These are phyloP conservation scores for Mystacides longicornis DNA, from an alignment of 2,888 invertebrate genomes.

Conservation along the genomic window DNA sequence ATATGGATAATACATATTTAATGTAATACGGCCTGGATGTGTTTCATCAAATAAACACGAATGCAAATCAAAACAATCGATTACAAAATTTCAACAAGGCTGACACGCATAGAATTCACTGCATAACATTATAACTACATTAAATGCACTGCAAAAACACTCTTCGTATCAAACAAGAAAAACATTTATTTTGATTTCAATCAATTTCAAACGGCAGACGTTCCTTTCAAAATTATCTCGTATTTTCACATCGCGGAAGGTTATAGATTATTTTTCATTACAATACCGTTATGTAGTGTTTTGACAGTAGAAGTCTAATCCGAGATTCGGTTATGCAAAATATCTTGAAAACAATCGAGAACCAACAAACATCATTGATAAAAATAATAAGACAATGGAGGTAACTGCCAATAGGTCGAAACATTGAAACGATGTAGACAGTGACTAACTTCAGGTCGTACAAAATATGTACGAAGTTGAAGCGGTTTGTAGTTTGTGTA, in stretches of 20 bases:
- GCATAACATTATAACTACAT: too few species aligned
- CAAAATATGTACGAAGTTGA: background rate
- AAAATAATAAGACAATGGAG: background rate
- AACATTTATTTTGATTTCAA: too few species aligned
- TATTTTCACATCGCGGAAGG: constrained; percentile 20
- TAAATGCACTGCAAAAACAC: too few species aligned
- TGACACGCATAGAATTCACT: too few species aligned
- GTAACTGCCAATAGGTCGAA: background rate
- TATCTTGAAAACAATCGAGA: background rate
- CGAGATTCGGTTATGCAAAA: background rate
- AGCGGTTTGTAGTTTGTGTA: background rate
- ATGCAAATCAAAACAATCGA: too few species aligned
- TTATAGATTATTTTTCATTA: constrained; percentile 5
- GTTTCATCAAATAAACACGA: too few species aligned
- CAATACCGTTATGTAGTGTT: constrained; percentile 11
- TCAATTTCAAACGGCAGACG: constrained; percentile 15
- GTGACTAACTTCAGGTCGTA: background rate
- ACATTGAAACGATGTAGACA: background rate
- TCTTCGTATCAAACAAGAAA: too few species aligned
- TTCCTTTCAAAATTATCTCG: constrained; percentile 15
- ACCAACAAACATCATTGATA: background rate
- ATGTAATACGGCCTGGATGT: too few species aligned
- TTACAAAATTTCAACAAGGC: too few species aligned
- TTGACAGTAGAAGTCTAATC: constrained; percentile 16
- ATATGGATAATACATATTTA: too few species aligned